A percentile compares a stretch with the other conserved stretches of the same genome.
Evolutionary conservation across 2,797 vertebrate genomes (phyloP).

Genomic region (Anolis apletophallus): DNA sequence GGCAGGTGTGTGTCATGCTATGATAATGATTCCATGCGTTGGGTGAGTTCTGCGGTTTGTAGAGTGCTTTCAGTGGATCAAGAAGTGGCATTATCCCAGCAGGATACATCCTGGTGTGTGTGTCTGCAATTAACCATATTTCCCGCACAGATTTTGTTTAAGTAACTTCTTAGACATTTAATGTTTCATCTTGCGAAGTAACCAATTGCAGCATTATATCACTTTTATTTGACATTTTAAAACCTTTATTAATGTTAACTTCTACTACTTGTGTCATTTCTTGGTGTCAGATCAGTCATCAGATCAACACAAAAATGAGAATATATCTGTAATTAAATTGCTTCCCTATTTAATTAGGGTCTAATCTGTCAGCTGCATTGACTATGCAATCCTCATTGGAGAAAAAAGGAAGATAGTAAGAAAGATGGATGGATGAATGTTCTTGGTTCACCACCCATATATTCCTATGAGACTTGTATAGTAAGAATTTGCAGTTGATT

Average conservation of each 20-base stretch:
- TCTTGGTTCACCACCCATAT: background rate
- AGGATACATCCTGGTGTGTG: conserved; percentile 85
- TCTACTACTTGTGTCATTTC: conserved; percentile 41
- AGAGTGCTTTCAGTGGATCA: conserved; percentile 86
- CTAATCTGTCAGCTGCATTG: background rate
- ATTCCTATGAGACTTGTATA: background rate
- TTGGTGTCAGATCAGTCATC: conserved; percentile 50
- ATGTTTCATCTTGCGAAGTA: conserved; percentile 79
- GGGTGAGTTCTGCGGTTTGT: conserved; percentile 84
- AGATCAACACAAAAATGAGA: conserved; percentile 35
- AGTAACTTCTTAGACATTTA: conserved; percentile 83
- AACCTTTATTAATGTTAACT: conserved; percentile 71
- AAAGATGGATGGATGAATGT: background rate
- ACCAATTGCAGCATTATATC: conserved; percentile 73
- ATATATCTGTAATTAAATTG: background rate
- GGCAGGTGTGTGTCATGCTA: conserved; percentile 86
- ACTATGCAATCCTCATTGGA: background rate
- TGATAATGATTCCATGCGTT: conserved; percentile 87
- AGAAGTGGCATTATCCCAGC: conserved; percentile 87
- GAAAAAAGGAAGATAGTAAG: background rate
- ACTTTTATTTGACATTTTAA: conserved; percentile 71
- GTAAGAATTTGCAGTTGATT: conserved; percentile 4
- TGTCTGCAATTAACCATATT: conserved; percentile 84
- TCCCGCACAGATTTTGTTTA: conserved; percentile 75
- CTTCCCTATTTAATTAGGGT: background rate